Conservation (phyloP, 2,888 invertebrate genomes). For the Pardosa pseudoannulata region DNA sequence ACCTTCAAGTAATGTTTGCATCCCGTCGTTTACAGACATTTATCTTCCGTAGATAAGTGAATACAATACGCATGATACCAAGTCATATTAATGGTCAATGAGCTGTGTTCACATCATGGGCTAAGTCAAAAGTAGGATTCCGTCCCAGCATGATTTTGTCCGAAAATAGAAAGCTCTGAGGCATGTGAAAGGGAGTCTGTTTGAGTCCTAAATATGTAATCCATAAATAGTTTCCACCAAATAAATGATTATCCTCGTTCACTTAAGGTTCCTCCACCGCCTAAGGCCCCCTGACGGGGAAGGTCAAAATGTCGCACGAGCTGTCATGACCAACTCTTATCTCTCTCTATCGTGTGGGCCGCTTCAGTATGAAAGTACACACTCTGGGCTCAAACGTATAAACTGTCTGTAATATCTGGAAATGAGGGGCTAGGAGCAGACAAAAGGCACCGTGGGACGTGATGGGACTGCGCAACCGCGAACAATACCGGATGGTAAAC, state of each 20-base stretch:
- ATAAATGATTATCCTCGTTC: not conserved
- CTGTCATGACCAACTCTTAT: not conserved
- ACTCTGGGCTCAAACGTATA: not conserved
- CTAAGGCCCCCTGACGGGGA: not conserved
- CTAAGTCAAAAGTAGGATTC: too few species aligned
- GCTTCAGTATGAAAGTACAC: not conserved
- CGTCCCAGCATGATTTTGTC: too few species aligned
- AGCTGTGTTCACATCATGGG: too few species aligned
- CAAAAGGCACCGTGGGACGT: not conserved
- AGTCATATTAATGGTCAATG: too few species aligned
- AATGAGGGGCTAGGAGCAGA: not conserved
- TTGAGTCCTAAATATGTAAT: too few species aligned
- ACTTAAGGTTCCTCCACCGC: not conserved
- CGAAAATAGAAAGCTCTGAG: too few species aligned
- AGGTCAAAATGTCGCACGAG: slow-evolving; percentile 7
- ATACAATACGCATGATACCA: too few species aligned
- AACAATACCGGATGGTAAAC: not conserved
- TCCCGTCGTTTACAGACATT: too few species aligned
- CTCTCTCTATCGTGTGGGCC: not conserved
- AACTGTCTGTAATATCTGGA: not conserved
- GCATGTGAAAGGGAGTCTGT: too few species aligned
- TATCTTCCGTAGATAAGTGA: too few species aligned
- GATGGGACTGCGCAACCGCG: not conserved
- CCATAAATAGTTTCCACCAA: not conserved
- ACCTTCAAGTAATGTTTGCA: too few species aligned